A percentile compares a stretch with the other conserved stretches of the same genome.
phyloP scores from a whole-genome alignment of 2,888 invertebrate species.

The Nowickia ferox region DNA sequence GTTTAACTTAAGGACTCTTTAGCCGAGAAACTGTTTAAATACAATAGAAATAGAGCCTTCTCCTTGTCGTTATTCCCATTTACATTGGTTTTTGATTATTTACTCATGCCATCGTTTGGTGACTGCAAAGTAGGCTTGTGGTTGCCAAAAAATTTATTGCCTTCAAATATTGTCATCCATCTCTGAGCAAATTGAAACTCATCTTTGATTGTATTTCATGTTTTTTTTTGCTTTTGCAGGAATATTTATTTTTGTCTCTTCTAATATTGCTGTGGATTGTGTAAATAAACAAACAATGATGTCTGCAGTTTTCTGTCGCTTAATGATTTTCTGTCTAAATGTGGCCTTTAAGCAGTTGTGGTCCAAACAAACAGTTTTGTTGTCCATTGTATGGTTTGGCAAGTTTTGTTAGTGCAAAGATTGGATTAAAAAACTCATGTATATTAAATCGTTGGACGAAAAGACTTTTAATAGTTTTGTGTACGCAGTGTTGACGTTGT shows the following conservation, averaged over 20 bases:
- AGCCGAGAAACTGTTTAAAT: conserved; percentile 4
- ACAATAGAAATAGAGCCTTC: background rate
- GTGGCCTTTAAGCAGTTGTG: conserved; percentile 35
- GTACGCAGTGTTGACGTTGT: too few species aligned
- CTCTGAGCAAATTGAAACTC: conserved; percentile 26
- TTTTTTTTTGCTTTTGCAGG: background rate
- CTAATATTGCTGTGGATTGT: background rate
- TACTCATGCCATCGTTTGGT: conserved; percentile 12
- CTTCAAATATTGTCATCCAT: conserved; percentile 36
- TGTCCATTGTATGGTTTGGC: too few species aligned
- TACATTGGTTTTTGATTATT: conserved; percentile 32
- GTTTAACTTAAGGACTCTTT: background rate
- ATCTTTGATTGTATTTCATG: conserved; percentile 30
- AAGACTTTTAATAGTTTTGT: too few species aligned
- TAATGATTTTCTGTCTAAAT: conserved; percentile 8
- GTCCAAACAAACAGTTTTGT: background rate
- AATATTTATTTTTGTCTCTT: conserved; percentile 13
- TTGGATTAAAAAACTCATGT: too few species aligned
- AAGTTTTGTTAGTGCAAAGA: too few species aligned
- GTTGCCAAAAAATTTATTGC: conserved; percentile 3
- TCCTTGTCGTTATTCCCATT: background rate
- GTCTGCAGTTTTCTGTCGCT: conserved; percentile 19
- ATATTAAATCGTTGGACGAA: too few species aligned
- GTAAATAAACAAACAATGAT: background rate
- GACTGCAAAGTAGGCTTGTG: background rate